These are phyloP conservation scores for Orchesellides sinensis DNA, from an alignment of 2,888 invertebrate genomes.

Conservation along the genomic window DNA sequence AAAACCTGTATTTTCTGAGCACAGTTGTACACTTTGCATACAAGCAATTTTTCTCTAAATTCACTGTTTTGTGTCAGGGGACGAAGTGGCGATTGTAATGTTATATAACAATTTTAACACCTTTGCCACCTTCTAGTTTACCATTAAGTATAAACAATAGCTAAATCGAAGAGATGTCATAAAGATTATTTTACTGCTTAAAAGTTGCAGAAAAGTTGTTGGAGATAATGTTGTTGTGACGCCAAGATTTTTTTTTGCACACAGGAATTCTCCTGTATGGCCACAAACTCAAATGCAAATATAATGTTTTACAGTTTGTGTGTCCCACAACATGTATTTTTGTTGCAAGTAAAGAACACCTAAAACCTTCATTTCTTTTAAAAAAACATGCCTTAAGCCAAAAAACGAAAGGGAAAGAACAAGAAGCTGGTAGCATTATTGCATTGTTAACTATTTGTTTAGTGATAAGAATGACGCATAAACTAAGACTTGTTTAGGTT, in stretches of 20 bases:
- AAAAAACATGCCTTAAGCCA: not conserved
- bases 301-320: no score
- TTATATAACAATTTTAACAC: conserved; percentile 14
- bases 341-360: not conserved
- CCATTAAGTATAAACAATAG: conserved; percentile 5
- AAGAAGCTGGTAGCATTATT: conserved; percentile 55
- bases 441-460: conserved; percentile 63
- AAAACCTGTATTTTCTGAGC: no score
- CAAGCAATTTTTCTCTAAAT: no score
- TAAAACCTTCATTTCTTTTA: no score
- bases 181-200: conserved; percentile 2
- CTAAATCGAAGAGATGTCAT: conserved; percentile 6
- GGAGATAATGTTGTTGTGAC: conserved; percentile 7
- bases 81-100: not conserved
- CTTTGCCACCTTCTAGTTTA: not conserved
- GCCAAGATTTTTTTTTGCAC: no score
- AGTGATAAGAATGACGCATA: conserved; percentile 56
- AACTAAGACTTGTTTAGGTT: conserved; percentile 43
- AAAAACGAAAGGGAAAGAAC: conserved; percentile 12
- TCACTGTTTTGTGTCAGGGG: not conserved
- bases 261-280: no score
- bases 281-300: no score
- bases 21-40: no score
- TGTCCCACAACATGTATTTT: no score
- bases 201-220: conserved; percentile 10